Percentiles rank a stretch among this genome's conserved stretches.
phyloP scores from a whole-genome alignment of 2,797 vertebrate species.

The Monodelphis domestica region DNA sequence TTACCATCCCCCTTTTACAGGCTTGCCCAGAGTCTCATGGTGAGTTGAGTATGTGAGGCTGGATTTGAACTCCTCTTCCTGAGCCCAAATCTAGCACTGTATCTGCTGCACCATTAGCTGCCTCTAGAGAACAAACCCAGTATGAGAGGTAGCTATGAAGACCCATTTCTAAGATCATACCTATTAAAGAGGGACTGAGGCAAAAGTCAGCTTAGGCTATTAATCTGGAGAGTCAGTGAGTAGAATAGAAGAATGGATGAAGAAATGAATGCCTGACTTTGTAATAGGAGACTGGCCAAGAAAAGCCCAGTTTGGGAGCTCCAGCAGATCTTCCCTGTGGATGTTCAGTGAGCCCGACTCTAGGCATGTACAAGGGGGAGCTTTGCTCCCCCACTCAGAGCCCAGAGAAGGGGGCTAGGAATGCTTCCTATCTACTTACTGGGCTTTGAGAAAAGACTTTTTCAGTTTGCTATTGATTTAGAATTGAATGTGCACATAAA shows the following conservation, averaged over 20 bases:
- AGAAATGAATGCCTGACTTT: neutral
- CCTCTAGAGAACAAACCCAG: neutral
- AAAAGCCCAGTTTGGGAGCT: neutral
- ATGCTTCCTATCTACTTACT: too few species aligned
- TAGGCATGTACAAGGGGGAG: too few species aligned
- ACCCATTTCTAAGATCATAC: neutral
- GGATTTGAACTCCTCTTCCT: neutral
- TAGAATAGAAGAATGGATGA: neutral
- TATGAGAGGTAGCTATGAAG: neutral
- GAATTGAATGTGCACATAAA: too few species aligned
- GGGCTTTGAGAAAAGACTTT: too few species aligned
- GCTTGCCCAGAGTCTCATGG: neutral
- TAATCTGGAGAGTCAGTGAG: neutral
- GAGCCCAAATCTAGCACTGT: neutral
- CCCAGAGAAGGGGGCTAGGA: too few species aligned
- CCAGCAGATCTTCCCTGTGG: neutral
- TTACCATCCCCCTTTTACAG: neutral
- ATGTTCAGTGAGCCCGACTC: neutral
- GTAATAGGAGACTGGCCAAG: neutral
- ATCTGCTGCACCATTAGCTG: neutral
- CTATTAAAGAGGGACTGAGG: neutral
- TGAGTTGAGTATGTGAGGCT: neutral
- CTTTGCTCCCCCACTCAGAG: too few species aligned
- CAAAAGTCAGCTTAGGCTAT: neutral
- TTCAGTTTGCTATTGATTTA: too few species aligned